Percentiles rank a stretch among this genome's conserved stretches.
These are phyloP conservation scores for Brachyptera putata DNA, from an alignment of 2,888 invertebrate species.

Conservation along the genomic window DNA sequence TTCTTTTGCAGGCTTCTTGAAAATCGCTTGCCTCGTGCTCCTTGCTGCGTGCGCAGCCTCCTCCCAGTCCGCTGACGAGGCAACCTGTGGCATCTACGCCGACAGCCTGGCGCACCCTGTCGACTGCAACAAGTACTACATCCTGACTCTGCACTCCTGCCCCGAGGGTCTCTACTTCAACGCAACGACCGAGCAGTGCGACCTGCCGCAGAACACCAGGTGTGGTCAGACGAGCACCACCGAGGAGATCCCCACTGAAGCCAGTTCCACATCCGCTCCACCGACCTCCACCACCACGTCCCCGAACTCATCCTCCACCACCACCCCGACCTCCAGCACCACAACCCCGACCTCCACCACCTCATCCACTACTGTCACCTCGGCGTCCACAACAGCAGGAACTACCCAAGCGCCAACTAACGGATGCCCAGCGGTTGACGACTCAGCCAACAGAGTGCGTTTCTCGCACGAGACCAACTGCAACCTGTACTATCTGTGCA, in stretches of 20 bases:
- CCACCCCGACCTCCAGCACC: background rate
- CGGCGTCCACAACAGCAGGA: background rate
- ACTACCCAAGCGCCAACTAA: background rate
- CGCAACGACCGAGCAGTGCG: background rate
- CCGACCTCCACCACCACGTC: background rate
- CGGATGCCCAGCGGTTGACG: background rate
- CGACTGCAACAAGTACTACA: background rate
- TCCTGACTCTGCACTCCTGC: background rate
- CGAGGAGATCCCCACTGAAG: background rate
- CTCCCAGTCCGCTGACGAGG: background rate
- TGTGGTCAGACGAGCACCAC: background rate
- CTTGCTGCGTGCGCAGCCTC: background rate
- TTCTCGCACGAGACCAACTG: background rate
- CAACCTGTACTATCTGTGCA: background rate
- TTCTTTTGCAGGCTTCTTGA: too few species aligned
- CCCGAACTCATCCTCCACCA: background rate
- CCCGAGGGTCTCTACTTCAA: background rate
- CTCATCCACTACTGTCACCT: background rate
- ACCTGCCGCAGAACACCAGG: background rate
- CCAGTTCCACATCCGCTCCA: background rate
- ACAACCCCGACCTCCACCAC: background rate
- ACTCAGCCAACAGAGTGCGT: background rate
- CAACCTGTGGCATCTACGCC: background rate
- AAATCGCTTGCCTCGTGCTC: too few species aligned
- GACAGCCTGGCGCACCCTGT: conserved; percentile 6